Evolutionary conservation across 1,140 invertebrate genomes (phyloP).

Genomic region (Callitettix versicolor): DNA sequence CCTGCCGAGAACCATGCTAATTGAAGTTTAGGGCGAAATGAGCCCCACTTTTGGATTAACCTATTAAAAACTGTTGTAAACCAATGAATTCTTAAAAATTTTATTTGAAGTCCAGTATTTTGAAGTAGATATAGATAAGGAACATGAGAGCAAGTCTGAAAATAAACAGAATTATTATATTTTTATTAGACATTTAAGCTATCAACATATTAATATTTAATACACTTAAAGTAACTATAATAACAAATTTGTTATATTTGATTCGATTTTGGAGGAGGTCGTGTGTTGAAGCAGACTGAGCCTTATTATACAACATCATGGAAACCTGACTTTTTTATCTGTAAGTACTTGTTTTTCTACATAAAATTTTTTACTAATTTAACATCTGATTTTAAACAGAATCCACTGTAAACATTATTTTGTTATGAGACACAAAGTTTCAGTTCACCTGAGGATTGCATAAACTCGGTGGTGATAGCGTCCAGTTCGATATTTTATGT

Average conservation of each 20-base stretch:
- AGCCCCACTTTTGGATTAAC: slow-evolving; percentile 59
- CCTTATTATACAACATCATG: neutral
- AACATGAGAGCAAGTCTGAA: slow-evolving; percentile 69
- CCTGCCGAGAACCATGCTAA: slow-evolving; percentile 45
- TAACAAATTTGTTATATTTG: neutral
- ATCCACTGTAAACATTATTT: too few species aligned
- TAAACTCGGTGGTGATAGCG: too few species aligned
- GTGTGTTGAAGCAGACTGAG: too few species aligned
- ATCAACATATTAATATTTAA: neutral
- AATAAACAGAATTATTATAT: slow-evolving; percentile 22
- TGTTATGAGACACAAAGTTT: too few species aligned
- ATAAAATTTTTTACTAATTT: too few species aligned
- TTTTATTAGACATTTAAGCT: neutral
- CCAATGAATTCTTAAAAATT: slow-evolving; percentile 60
- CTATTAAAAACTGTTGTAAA: slow-evolving; percentile 65
- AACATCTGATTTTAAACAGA: too few species aligned
- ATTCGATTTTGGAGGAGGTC: neutral
- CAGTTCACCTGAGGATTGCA: too few species aligned
- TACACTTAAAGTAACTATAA: neutral
- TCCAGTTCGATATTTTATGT: too few species aligned
- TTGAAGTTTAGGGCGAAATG: slow-evolving; percentile 48
- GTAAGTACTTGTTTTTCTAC: neutral
- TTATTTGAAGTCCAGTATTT: slow-evolving; percentile 59
- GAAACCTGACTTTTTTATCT: neutral
- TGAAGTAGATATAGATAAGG: slow-evolving; percentile 64